These are phyloP conservation scores for Platyscapa corneri DNA, from an alignment of 1,140 invertebrate genomes.

Conservation along the genomic window DNA sequence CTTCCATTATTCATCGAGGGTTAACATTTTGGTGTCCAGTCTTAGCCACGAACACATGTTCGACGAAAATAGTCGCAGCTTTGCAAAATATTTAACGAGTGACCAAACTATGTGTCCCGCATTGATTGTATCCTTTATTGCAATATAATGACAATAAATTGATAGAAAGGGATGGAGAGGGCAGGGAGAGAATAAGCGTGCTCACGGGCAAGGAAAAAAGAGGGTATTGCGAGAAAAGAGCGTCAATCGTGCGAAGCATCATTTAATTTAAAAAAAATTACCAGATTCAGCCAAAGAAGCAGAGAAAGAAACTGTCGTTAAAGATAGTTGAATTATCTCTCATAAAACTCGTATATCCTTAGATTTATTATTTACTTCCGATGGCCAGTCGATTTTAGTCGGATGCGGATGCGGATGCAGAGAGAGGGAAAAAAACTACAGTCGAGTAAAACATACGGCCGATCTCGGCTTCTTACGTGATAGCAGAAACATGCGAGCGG, in stretches of 20 bases:
- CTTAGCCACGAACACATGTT: neutral
- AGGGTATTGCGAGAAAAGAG: neutral
- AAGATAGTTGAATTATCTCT: conserved; percentile 38
- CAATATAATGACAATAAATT: conserved; percentile 65
- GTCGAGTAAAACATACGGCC: neutral
- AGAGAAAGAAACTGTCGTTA: neutral
- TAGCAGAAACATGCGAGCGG: neutral
- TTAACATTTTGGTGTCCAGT: too few species aligned
- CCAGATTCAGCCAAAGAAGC: neutral
- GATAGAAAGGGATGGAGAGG: conserved; percentile 40
- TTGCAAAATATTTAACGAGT: neutral
- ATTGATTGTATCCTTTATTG: conserved; percentile 62
- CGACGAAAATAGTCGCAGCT: neutral
- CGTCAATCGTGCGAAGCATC: conserved; percentile 51
- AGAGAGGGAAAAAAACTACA: neutral
- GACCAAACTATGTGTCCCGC: conserved; percentile 22
- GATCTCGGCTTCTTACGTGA: neutral
- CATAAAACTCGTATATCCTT: conserved; percentile 20
- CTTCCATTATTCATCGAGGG: too few species aligned
- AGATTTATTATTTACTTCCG: conserved; percentile 31
- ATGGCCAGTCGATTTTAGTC: conserved; percentile 1
- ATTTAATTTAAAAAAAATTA: conserved; percentile 57
- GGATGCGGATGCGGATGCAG: neutral
- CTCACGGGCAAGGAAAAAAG: neutral
- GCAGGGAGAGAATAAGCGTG: neutral